Conservation (phyloP, 1,140 invertebrate species). For the Cyphomyrmex costatus region DNA sequence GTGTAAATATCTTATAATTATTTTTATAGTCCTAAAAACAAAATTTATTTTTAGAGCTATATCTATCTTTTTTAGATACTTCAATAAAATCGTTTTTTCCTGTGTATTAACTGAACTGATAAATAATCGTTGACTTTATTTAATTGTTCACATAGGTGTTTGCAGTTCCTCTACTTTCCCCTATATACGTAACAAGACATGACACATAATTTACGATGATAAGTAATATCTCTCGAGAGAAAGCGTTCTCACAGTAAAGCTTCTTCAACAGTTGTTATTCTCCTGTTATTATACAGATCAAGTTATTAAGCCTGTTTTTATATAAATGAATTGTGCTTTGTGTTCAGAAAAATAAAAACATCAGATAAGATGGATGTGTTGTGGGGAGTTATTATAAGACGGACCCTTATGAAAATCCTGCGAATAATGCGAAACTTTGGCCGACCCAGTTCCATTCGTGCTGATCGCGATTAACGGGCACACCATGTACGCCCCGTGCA, state of each 20-base stretch:
- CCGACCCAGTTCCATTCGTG: slow-evolving; percentile 47
- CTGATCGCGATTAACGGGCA: slow-evolving; percentile 51
- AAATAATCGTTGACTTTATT: no score
- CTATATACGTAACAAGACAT: no score
- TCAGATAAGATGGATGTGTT: background rate
- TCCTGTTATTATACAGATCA: background rate
- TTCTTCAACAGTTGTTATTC: background rate
- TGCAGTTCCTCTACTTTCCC: no score
- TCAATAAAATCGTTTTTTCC: no score
- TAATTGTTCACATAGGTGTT: no score
- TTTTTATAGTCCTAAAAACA: no score
- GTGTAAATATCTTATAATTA: no score
- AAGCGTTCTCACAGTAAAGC: background rate
- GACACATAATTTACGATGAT: background rate
- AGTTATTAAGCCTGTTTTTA: slow-evolving; percentile 12
- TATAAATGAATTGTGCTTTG: background rate
- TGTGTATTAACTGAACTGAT: no score
- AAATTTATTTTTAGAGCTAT: no score
- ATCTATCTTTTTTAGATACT: no score
- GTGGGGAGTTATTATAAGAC: background rate
- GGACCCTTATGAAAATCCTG: slow-evolving; percentile 31
- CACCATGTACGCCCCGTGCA: slow-evolving; percentile 21
- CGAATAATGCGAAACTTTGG: slow-evolving; percentile 43
- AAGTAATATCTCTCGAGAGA: slow-evolving; percentile 1
- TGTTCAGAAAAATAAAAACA: slow-evolving; percentile 3